Percentiles rank a stretch among this genome's conserved stretches.
phyloP scores from a whole-genome alignment of 30 jellyfish, hydroid and myxozoan genomes.

The Chironex yamaguchii region DNA sequence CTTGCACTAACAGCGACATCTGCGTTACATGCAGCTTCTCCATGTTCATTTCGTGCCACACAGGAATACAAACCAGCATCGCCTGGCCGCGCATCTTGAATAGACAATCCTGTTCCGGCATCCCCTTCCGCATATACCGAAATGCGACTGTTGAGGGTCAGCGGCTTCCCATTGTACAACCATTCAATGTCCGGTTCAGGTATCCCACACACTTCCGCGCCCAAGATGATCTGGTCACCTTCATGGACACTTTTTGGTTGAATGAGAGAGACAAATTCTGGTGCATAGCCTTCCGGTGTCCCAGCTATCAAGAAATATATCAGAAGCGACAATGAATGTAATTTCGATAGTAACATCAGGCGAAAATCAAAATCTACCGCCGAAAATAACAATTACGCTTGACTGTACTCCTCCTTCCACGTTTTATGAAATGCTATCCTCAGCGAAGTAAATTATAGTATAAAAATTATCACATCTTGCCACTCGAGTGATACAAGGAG shows the following conservation, averaged over 20 bases:
- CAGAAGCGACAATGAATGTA: no score
- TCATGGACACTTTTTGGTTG: background rate
- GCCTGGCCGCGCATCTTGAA: conserved; percentile 55
- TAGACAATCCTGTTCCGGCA: conserved; percentile 44
- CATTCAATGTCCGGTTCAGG: conserved; percentile 87
- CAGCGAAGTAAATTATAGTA: no score
- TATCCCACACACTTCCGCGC: conserved; percentile 50
- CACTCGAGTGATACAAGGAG: background rate
- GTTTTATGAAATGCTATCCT: no score
- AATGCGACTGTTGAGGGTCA: conserved; percentile 64
- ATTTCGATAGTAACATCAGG: no score
- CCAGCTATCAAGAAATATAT: conserved; percentile 23
- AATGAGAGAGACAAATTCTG: conserved; percentile 35
- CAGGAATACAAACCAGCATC: conserved; percentile 85
- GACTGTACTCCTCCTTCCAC: no score
- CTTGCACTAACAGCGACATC: conserved; percentile 8
- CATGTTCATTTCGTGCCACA: conserved; percentile 66
- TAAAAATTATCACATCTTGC: background rate
- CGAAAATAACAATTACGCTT: no score
- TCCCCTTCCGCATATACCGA: conserved; percentile 29
- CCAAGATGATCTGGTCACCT: conserved; percentile 52
- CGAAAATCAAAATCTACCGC: no score
- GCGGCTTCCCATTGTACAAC: conserved; percentile 57
- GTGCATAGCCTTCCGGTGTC: conserved; percentile 33
- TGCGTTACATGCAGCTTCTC: conserved; percentile 69